These are phyloP conservation scores for Dasypolia templi DNA, from an alignment of 2,888 invertebrate species.

Conservation along the genomic window DNA sequence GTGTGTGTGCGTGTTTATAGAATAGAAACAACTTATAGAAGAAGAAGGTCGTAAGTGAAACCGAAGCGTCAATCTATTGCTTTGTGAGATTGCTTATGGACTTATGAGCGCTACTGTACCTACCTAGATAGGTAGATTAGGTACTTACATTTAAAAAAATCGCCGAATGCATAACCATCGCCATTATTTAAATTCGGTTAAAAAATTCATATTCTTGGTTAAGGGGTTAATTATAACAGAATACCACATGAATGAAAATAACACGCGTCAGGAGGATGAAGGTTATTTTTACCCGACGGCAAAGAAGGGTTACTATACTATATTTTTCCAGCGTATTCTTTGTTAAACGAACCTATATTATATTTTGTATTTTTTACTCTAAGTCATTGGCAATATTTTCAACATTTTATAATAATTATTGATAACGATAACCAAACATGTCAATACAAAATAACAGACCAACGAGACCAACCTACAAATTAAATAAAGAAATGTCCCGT, in stretches of 20 bases:
- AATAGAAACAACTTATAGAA: too few relatives aligned
- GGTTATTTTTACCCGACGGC: conserved; percentile 3
- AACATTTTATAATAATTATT: not conserved
- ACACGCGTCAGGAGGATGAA: too few relatives aligned
- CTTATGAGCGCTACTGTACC: too few relatives aligned
- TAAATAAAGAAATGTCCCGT: not conserved
- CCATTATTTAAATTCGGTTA: not conserved
- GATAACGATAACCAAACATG: not conserved
- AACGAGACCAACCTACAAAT: not conserved
- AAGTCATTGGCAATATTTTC: not conserved
- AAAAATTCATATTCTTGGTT: not conserved
- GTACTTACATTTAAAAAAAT: too few relatives aligned
- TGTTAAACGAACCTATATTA: not conserved
- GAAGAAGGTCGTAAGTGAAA: too few relatives aligned
- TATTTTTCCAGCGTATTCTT: not conserved
- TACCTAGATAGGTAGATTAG: too few relatives aligned
- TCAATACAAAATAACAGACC: not conserved
- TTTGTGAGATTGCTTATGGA: too few relatives aligned
- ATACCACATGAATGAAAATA: not conserved
- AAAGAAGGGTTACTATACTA: not conserved
- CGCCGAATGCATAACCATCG: not conserved
- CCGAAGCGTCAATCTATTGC: too few relatives aligned
- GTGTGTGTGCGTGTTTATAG: too few relatives aligned
- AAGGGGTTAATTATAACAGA: not conserved
- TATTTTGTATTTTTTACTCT: too few relatives aligned